These are phyloP conservation scores for Gymnosoma rotundatum DNA, from an alignment of 2,888 invertebrate genomes.

Conservation along the genomic window DNA sequence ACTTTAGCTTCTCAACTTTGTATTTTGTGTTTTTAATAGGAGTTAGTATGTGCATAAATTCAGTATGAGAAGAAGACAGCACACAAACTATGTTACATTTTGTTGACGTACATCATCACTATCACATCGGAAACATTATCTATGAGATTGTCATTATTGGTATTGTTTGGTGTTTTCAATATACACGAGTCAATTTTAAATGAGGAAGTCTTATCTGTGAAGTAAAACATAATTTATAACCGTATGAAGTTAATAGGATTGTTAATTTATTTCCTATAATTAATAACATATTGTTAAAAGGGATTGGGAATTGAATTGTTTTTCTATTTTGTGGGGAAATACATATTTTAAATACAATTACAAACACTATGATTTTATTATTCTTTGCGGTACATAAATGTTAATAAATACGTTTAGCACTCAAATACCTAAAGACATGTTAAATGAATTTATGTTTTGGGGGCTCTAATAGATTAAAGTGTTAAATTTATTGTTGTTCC, in stretches of 20 bases:
- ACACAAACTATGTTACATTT: slow-evolving; percentile 35
- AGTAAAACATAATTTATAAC: slow-evolving; percentile 67
- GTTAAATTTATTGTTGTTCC: slow-evolving; percentile 16
- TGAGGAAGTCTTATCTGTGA: slow-evolving; percentile 61
- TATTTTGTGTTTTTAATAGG: background rate
- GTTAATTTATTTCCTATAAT: slow-evolving; percentile 70
- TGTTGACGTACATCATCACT: slow-evolving; percentile 31
- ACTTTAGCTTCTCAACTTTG: slow-evolving; percentile 2
- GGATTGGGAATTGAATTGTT: slow-evolving; percentile 61
- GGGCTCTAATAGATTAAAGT: background rate
- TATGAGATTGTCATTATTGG: slow-evolving; percentile 31
- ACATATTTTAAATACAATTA: slow-evolving; percentile 39
- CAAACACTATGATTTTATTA: slow-evolving; percentile 11
- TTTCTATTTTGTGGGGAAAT: slow-evolving; percentile 3
- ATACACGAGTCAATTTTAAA: slow-evolving; percentile 46
- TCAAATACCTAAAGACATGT: slow-evolving; percentile 13
- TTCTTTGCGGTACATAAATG: background rate
- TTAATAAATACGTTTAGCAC: slow-evolving; percentile 29
- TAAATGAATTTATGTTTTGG: slow-evolving; percentile 30
- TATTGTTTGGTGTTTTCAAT: slow-evolving; percentile 25
- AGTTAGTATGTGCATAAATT: slow-evolving; percentile 6
- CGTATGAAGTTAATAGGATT: slow-evolving; percentile 65
- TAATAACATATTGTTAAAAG: slow-evolving; percentile 54
- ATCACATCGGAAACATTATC: slow-evolving; percentile 26
- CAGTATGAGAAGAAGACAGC: slow-evolving; percentile 13